These are phyloP conservation scores for Glaucidium brasilianum DNA, from an alignment of 2,113 vertebrate genomes.

Conservation along the genomic window DNA sequence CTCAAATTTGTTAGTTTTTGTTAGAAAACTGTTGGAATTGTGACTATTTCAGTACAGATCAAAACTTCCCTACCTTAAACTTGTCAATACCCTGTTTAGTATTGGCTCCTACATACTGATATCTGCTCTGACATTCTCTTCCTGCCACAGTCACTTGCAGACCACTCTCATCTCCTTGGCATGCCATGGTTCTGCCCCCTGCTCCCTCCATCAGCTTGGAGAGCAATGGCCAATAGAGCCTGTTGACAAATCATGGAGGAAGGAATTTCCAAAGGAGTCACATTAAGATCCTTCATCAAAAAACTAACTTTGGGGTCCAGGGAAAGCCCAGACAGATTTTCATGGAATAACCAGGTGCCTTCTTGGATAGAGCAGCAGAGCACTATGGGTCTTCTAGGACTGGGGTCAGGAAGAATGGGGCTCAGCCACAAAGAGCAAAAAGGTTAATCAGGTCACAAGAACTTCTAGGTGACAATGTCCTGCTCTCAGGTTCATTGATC, in stretches of 20 bases:
- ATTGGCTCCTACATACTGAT: neutral
- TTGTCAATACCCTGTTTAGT: neutral
- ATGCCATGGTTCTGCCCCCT: neutral
- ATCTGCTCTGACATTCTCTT: neutral
- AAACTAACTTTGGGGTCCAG: neutral
- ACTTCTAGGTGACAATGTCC: neutral
- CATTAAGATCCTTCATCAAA: neutral
- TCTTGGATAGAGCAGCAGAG: neutral
- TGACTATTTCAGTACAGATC: neutral
- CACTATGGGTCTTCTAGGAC: neutral
- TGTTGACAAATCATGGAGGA: neutral
- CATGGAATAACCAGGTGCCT: neutral
- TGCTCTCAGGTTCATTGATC: conserved; percentile 50
- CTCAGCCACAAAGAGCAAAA: neutral
- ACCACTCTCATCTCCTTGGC: neutral
- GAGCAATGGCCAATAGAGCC: neutral
- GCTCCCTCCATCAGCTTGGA: neutral
- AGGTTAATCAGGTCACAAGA: conserved; percentile 48
- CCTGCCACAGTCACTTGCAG: neutral
- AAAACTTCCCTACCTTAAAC: neutral
- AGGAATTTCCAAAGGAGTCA: neutral
- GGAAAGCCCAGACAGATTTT: neutral
- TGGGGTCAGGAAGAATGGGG: neutral
- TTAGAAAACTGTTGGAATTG: neutral
- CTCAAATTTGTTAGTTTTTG: neutral